Evolutionary conservation across 2,113 vertebrate genomes (phyloP).

Genomic region (Balaeniceps rex): DNA sequence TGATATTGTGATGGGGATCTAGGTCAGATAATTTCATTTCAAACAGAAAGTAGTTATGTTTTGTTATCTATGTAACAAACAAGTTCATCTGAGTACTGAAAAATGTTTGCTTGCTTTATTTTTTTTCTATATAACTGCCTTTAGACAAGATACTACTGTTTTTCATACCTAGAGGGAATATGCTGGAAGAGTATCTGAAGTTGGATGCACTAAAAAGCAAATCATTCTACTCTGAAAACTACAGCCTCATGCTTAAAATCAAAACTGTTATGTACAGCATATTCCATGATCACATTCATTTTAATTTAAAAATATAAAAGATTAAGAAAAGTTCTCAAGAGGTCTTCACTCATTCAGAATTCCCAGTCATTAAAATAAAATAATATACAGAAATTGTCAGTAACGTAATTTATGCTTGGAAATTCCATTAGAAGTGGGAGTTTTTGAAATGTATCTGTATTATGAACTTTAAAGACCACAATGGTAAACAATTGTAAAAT

Average conservation of each 20-base stretch:
- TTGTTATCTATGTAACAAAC: not conserved
- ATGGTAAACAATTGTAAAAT: not conserved
- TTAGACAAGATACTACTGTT: not conserved
- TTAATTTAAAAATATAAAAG: not conserved
- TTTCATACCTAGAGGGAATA: not conserved
- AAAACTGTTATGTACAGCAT: not conserved
- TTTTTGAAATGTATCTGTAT: not conserved
- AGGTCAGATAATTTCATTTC: not conserved
- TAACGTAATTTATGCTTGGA: not conserved
- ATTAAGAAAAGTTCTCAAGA: not conserved
- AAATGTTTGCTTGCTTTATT: not conserved
- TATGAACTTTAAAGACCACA: not conserved
- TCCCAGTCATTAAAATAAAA: not conserved
- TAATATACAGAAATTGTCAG: not conserved
- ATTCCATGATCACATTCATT: not conserved
- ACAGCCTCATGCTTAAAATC: not conserved
- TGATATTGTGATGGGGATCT: not conserved
- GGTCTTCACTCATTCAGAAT: not conserved
- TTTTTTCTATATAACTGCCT: not conserved
- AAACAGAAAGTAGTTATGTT: not conserved
- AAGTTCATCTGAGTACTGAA: not conserved
- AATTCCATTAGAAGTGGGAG: not conserved
- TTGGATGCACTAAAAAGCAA: not conserved
- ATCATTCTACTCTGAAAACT: not conserved
- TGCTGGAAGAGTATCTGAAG: not conserved